These are phyloP conservation scores for Noturus placidus DNA, from an alignment of 2,113 vertebrate species.

Conservation along the genomic window DNA sequence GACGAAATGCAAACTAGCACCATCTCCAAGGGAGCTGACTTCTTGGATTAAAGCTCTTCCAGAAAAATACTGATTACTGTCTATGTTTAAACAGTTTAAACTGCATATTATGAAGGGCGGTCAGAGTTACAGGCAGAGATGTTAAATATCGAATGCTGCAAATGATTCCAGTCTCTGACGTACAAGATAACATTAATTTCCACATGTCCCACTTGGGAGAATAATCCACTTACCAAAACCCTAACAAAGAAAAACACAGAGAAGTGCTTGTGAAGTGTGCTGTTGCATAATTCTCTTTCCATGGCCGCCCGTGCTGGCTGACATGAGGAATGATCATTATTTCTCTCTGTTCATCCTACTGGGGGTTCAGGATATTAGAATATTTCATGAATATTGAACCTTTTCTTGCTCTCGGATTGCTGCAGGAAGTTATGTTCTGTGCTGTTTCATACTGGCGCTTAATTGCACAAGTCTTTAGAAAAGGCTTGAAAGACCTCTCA, in stretches of 20 bases:
- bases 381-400: conserved; percentile 61
- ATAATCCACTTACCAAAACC: conserved; percentile 57
- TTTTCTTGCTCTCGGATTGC: conserved; percentile 44
- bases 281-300: conserved; percentile 57
- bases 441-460: conserved; percentile 53
- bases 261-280: conserved; percentile 46
- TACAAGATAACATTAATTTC: conserved; percentile 60
- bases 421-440: conserved; percentile 42
- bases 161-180: conserved; percentile 62
- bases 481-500: conserved; percentile 36
- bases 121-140: conserved; percentile 55
- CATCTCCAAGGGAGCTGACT: conserved; percentile 11
- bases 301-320: conserved; percentile 44
- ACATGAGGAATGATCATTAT: conserved; percentile 58
- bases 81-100: conserved; percentile 68
- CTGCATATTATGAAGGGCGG: conserved; percentile 65
- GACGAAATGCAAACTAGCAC: conserved; percentile 30
- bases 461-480: conserved; percentile 56
- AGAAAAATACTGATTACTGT: conserved; percentile 63
- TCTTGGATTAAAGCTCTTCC: conserved; percentile 63
- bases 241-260: conserved; percentile 38
- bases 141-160: conserved; percentile 64
- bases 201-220: conserved; percentile 48
- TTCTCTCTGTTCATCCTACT: conserved; percentile 49
- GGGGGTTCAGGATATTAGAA: conserved; percentile 53